Evolutionary conservation across 2,888 invertebrate genomes (phyloP).

Genomic region (Hyposoter didymator): DNA sequence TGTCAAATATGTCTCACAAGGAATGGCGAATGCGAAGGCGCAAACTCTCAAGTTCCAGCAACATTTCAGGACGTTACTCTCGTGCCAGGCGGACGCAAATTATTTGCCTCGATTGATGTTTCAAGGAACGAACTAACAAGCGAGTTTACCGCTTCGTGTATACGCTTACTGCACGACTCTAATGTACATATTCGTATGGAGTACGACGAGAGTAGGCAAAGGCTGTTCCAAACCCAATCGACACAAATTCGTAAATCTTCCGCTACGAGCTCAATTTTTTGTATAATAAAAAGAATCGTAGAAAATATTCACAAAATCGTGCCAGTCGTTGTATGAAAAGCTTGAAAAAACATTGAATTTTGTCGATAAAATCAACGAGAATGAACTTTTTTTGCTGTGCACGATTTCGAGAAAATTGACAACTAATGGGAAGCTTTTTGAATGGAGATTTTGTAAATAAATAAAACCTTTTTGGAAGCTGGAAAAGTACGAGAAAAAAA

Average conservation of each 20-base stretch:
- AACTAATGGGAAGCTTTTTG: background rate
- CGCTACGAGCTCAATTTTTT: background rate
- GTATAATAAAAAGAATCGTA: background rate
- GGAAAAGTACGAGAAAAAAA: background rate
- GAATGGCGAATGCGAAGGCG: background rate
- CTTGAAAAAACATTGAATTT: background rate
- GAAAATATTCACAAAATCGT: background rate
- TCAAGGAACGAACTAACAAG: conserved; percentile 65
- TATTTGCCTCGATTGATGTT: conserved; percentile 66
- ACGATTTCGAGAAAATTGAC: background rate
- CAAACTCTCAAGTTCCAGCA: conserved; percentile 2
- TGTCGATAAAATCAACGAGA: background rate
- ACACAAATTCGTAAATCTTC: background rate
- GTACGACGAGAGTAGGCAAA: background rate
- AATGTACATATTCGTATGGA: conserved; percentile 32
- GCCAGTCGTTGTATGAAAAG: background rate
- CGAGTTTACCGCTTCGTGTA: conserved; percentile 48
- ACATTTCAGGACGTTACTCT: conserved; percentile 28
- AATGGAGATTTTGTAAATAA: background rate
- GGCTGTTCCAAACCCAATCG: background rate
- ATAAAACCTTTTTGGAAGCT: background rate
- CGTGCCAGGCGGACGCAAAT: conserved; percentile 55
- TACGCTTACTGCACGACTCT: conserved; percentile 23
- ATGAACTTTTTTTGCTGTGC: background rate
- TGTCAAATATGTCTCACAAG: conserved; percentile 3